phyloP scores from a whole-genome alignment of 2,888 invertebrate genomes.

The Campopleginae sp. region DNA sequence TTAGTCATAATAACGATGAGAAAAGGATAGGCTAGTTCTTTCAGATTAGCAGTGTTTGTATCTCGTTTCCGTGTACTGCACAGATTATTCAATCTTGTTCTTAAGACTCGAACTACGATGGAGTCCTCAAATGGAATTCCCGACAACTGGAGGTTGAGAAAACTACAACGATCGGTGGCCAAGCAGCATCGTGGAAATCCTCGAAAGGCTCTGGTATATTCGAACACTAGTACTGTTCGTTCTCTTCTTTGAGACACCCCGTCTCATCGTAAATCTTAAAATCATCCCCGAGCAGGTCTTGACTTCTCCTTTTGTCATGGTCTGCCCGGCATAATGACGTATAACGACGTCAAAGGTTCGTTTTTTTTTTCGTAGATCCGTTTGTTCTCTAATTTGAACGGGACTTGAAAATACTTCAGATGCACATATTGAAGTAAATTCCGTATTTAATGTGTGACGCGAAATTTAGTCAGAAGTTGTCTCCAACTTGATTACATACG shows the following conservation, averaged over 20 bases:
- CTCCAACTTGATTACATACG: slow-evolving; percentile 7
- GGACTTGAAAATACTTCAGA: not conserved
- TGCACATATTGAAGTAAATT: not conserved
- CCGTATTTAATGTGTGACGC: not conserved
- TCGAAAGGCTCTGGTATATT: slow-evolving; percentile 16
- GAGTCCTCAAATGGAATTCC: slow-evolving; percentile 44
- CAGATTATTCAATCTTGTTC: slow-evolving; percentile 17
- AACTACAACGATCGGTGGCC: slow-evolving; percentile 36
- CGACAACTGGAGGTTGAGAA: slow-evolving; percentile 32
- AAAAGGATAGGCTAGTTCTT: not conserved
- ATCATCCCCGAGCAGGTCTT: not conserved
- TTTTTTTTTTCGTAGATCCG: slow-evolving; percentile 43
- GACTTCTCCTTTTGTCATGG: slow-evolving; percentile 6
- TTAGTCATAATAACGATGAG: not conserved
- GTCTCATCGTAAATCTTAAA: slow-evolving; percentile 16
- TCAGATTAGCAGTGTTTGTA: not conserved
- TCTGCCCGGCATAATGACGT: not conserved
- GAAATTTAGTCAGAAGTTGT: not conserved
- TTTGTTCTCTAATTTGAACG: slow-evolving; percentile 18
- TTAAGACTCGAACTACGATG: not conserved
- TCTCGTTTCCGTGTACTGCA: not conserved
- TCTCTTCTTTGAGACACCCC: slow-evolving; percentile 6
- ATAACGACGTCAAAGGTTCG: slow-evolving; percentile 50
- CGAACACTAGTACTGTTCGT: not conserved
- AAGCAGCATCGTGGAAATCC: slow-evolving; percentile 28